Evolutionary conservation across 2,113 vertebrate genomes (phyloP), one percentile per base, ranked within the genome.

Genomic region (Phalacrocorax brasilianus): DNA sequence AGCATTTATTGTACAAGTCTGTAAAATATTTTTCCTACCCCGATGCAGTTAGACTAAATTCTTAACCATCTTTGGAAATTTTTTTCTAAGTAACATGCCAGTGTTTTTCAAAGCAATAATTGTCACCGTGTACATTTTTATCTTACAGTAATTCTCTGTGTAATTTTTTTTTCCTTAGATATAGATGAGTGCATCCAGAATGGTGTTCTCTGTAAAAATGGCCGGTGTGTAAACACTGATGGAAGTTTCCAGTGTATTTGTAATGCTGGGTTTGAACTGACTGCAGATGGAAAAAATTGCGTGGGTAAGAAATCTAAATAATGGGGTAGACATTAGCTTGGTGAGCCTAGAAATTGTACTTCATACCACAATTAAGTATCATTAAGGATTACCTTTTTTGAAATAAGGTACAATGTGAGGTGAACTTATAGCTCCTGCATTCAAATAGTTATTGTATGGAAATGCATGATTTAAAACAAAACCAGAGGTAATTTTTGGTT

Each of bases 241-340:
- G 98, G 98, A 68, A 98, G 98, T 68, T 98, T 98, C 95, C 98
- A 97, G 55, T 98, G 98, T 89, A 98, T 98, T 88, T 98, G 98
- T 75, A 98, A 98, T 86, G 98, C 98, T 77, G 98, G 98, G 2
- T 98, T 98, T 95, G 97, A 98, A n/a, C 89, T 98, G 52, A 97
- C 97, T 52, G 35, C 96, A 35, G 98, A 98, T 50, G 97, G 97
- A 58, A 98, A 97, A 65, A 98, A 97, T 15, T 98, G 98, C 88
- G 95, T 98, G 86, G 98, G 98, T 98, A 98, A 97, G 97, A 28
- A 45, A 35, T 61, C 17, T 79, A 58, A 75, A 40, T 33, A 81
- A 27, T 8, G 17, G 26, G 23, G 9, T 38, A 65, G 20, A 28
- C n/a, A 52, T 47, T 88, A 40, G 7, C 40, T 28, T 73, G 35